phyloP scores from a whole-genome alignment of 2,113 vertebrate genomes.

The Manacus vitellinus region DNA sequence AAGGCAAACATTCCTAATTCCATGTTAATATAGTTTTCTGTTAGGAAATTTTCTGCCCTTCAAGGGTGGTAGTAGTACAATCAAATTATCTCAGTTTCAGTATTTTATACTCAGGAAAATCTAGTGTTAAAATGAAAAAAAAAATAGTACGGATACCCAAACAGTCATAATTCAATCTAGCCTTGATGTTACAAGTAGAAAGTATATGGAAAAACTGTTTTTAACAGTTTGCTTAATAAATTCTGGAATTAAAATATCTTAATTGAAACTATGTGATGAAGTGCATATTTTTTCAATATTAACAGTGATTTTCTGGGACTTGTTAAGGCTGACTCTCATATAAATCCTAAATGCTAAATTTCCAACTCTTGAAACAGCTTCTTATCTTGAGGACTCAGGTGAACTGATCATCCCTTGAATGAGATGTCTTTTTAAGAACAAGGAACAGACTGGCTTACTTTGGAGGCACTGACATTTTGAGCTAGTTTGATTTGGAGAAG shows the following conservation, averaged over 20 bases:
- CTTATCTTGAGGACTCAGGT: background rate
- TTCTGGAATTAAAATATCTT: background rate
- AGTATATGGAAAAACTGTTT: background rate
- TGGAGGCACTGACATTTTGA: conserved; percentile 2
- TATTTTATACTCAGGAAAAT: background rate
- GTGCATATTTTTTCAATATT: background rate
- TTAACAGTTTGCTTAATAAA: background rate
- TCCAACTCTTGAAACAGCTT: background rate
- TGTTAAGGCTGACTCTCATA: background rate
- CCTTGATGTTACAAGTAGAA: background rate
- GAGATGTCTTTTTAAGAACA: background rate
- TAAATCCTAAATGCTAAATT: background rate
- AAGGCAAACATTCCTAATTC: background rate
- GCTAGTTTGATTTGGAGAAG: background rate
- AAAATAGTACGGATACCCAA: background rate
- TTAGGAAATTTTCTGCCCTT: background rate
- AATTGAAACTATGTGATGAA: background rate
- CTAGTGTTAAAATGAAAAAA: background rate
- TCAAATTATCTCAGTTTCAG: background rate
- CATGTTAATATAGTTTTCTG: background rate
- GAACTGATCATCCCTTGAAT: background rate
- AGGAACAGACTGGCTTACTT: background rate
- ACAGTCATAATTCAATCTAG: background rate
- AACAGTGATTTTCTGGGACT: background rate
- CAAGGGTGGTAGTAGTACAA: background rate